A percentile compares a stretch with the other conserved stretches of the same genome.
Evolutionary conservation across 2,888 invertebrate species (phyloP).

Genomic region (Clepsis dumicolana): DNA sequence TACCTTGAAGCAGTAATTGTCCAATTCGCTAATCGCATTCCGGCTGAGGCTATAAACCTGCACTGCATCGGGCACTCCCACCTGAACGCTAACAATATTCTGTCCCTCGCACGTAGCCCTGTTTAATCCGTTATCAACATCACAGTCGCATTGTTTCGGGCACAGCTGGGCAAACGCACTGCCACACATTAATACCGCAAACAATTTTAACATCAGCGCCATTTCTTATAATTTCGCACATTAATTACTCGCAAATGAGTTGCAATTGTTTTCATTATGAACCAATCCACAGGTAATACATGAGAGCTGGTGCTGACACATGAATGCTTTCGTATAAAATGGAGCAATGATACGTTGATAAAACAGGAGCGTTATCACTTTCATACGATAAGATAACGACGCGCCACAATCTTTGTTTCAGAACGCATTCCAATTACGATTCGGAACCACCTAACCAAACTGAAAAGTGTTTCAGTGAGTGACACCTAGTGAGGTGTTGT

Average conservation of each 20-base stretch:
- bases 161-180: conserved; percentile 66
- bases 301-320: conserved; percentile 56
- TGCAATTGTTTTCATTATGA: conserved; percentile 64
- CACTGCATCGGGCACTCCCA: conserved; percentile 86
- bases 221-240: conserved; percentile 59
- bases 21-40: conserved; percentile 87
- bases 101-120: conserved; percentile 85
- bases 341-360: conserved; percentile 73
- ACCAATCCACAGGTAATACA: conserved; percentile 50
- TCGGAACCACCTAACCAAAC: neutral
- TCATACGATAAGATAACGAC: conserved; percentile 67
- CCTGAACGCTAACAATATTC: conserved; percentile 85
- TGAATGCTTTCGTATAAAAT: conserved; percentile 58
- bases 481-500: neutral
- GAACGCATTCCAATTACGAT: conserved; percentile 32
- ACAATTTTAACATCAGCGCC: conserved; percentile 58
- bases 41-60: conserved; percentile 87
- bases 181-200: conserved; percentile 52
- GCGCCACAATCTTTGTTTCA: conserved; percentile 51
- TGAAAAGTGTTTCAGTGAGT: conserved; percentile 13
- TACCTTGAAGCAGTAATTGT: conserved; percentile 88
- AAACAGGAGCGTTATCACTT: conserved; percentile 66
- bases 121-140: conserved; percentile 77
- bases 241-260: conserved; percentile 46
- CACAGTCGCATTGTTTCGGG: conserved; percentile 85